phyloP scores from a whole-genome alignment of 2,113 vertebrate genomes.

The Tamias sibiricus region DNA sequence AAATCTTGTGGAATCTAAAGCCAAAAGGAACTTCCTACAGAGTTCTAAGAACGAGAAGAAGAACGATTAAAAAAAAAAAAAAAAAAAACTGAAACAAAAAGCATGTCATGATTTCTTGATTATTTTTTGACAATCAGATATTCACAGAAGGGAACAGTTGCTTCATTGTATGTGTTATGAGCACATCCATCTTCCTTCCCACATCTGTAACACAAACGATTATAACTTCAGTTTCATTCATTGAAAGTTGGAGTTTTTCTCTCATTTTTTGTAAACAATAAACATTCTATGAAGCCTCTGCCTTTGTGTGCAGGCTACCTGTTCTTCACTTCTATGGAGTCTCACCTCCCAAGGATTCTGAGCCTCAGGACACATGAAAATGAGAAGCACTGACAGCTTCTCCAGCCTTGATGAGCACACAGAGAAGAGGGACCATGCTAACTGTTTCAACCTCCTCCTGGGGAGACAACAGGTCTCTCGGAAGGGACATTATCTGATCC shows the following conservation, averaged over 20 bases:
- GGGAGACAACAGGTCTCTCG: neutral
- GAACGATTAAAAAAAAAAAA: neutral
- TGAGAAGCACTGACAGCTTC: neutral
- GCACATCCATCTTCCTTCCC: neutral
- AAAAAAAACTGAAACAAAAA: slow-evolving; percentile 14
- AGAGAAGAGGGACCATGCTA: neutral
- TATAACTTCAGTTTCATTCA: neutral
- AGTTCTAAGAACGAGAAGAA: slow-evolving; percentile 71
- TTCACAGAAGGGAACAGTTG: slow-evolving; percentile 41
- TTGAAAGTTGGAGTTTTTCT: neutral
- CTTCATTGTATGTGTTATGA: neutral
- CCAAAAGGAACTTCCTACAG: slow-evolving; percentile 69
- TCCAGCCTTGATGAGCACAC: neutral
- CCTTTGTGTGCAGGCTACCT: neutral
- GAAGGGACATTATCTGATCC: neutral
- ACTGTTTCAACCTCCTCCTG: neutral
- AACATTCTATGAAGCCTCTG: neutral
- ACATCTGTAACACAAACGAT: neutral
- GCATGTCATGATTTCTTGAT: neutral
- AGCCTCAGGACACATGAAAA: neutral
- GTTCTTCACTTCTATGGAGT: neutral
- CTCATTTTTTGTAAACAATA: neutral
- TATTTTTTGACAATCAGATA: neutral
- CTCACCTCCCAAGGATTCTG: neutral
- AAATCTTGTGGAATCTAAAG: neutral